Evolutionary conservation across 2,113 vertebrate species (phyloP), one percentile per base, ranked within the genome.

Genomic region (Phoenicopterus ruber): DNA sequence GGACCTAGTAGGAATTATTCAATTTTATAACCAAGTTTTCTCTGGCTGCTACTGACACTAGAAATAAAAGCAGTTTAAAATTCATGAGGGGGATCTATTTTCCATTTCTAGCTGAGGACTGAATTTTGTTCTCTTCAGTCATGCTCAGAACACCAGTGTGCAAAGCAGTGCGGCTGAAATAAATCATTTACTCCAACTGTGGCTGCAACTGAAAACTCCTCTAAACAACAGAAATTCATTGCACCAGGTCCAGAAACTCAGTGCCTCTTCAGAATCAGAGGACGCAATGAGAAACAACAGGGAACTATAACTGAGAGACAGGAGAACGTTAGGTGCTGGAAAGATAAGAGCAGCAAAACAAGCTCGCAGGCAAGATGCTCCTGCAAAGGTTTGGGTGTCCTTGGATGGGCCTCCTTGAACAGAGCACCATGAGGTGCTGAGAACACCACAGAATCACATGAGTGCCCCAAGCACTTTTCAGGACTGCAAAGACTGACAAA

Each of bases 1-100:
- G 47, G 32, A 69, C 50, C 22, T 70, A 65, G 40, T 38, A 92
- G 74, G 54, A 86, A 91, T 86, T 58, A 80, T 82, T 90, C 38
- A 42, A n/a, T 94, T 88, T 85, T 88, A 62, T 66, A 90, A 83
- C 49, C n/a, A 88, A 38, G 19, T 59, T 94, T 91, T 83, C 59
- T 83, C 63, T 92, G 59, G 21, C 67, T 86, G 70, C 54, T 87
- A 54, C 66, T 91, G 67, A 76, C 70, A 74, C 49, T 91, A 91
- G 78, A 95, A 96, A 93, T 82, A 95, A 87, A 96, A 88, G 46
- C 38, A 94, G 29, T 83, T 96, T 88, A 95, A 94, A 95, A 86
- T 93, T 90, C 92, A 93, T 92, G 59, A 93, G 42, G 63, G 52
- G 26, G 42, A 84, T 52, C 79, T 90, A 22, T 86, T 94, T 93